phyloP scores from a whole-genome alignment of 2,888 invertebrate species.

The Diogma glabrata region DNA sequence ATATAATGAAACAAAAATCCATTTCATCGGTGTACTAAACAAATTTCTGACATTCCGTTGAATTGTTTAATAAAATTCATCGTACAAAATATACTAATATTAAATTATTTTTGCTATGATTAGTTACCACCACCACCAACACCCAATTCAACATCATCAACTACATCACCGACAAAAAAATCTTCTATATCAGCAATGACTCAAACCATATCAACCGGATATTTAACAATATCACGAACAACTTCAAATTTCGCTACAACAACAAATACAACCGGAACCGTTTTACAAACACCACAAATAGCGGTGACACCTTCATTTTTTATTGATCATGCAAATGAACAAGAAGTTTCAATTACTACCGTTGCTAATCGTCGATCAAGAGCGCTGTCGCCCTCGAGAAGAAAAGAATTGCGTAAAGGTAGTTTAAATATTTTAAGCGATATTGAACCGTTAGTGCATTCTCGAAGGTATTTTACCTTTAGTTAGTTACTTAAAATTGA shows the following conservation, averaged over 20 bases:
- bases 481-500: no score
- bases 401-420: constrained; percentile 24
- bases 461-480: constrained; percentile 16
- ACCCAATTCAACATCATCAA: constrained; percentile 11
- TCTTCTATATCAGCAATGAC: constrained; percentile 14
- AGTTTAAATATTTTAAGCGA: background rate
- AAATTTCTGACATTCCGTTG: no score
- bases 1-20: no score
- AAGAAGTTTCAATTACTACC: constrained; percentile 28
- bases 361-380: constrained; percentile 27
- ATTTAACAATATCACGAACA: constrained; percentile 6
- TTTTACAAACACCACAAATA: constrained; percentile 37
- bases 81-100: no score
- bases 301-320: constrained; percentile 45
- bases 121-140: constrained; percentile 13
- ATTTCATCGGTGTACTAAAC: no score
- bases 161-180: background rate
- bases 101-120: background rate
- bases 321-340: constrained; percentile 28
- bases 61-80: no score
- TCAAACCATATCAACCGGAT: constrained; percentile 13
- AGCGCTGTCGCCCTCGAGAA: constrained; percentile 38
- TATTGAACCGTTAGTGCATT: constrained; percentile 17
- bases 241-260: constrained; percentile 4
- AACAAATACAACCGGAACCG: background rate